Conservation (phyloP, 2,797 vertebrate genomes). For the Brachyrhaphis roseni region DNA sequence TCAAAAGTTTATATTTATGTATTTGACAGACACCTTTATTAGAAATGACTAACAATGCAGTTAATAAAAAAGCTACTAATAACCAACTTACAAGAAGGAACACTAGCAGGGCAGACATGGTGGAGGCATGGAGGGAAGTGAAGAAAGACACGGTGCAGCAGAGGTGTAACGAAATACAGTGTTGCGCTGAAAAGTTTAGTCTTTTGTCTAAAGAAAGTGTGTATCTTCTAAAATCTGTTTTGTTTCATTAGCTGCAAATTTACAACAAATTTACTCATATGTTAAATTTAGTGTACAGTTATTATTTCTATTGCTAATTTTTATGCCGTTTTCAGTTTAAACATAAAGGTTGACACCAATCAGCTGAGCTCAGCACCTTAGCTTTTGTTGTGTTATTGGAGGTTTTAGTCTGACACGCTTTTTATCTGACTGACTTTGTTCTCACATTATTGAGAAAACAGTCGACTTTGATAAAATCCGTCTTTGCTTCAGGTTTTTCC, state of each 20-base stretch:
- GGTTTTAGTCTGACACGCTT: slow-evolving; percentile 24
- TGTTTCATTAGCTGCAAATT: neutral
- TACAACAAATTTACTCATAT: neutral
- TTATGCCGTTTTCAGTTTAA: slow-evolving; percentile 15
- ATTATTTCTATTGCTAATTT: neutral
- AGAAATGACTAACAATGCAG: neutral
- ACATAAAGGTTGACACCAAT: slow-evolving; percentile 3
- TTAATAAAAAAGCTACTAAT: neutral
- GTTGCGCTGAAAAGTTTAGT: neutral
- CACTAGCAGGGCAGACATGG: neutral
- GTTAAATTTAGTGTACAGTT: neutral
- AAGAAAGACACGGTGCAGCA: neutral
- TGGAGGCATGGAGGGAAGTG: neutral
- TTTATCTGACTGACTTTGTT: slow-evolving; percentile 34
- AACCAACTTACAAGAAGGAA: neutral
- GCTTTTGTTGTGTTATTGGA: slow-evolving; percentile 32
- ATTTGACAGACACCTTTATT: neutral
- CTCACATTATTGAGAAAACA: slow-evolving; percentile 23
- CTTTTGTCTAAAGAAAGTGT: neutral
- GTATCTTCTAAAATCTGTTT: neutral
- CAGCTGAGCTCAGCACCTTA: slow-evolving; percentile 26
- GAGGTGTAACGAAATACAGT: neutral
- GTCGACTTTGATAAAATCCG: slow-evolving; percentile 16
- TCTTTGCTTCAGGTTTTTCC: slow-evolving; percentile 19
- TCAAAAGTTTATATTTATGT: neutral